Base-by-base conservation (phyloP, 2,888 invertebrate genomes). In the Torymus auratus region DNA sequence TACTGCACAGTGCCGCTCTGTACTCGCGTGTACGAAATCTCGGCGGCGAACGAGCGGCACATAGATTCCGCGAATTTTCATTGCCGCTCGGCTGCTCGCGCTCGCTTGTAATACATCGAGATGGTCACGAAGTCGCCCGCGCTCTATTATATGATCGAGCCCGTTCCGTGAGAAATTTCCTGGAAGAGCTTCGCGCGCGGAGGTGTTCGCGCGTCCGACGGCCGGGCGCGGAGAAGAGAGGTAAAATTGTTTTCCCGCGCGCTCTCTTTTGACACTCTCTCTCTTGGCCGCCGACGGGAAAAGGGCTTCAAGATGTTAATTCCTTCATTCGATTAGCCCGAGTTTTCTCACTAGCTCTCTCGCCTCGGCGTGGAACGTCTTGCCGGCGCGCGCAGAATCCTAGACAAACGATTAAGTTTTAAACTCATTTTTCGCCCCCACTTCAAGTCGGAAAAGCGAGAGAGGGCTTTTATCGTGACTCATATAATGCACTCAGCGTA, bases 251-350 rank as follows among this genome's bases (percentile, higher is more conserved):
- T 80, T 79, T 80, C 56, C 65, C 73, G 80, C n/a, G 68, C 60
- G 50, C 64, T 56, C 53, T 64, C 60, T 55, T 56, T 62, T 52
- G 52, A 20, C 76, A 69, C 69, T 78, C 68, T 78, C 67, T 50
- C 65, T 41, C 61, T 50, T 61, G 41, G 67, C 14, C n/a, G 72
- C 5, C 10, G 20, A n/a, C 28, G 73, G 50, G 65, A 60, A 56
- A 52, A 23, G 55, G 17, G 10, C 53, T 52, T 23, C 23, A 82
- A 83, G 83, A 83, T 84, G 84, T 84, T 85, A 84, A 85, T 84
- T 84, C 76, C 73, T 75, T 84, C 82, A 84, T 75, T 85, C 75
- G 83, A 84, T 84, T 84, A 84, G 53, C 12, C 2, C 15, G 10
- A 15, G 55, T 14, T 52, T 52, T 17, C n/a, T 50, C 15, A n/a